Percentiles rank a stretch among this genome's conserved stretches.
Conservation (phyloP, 2,113 vertebrate species). For the Trogon surrucura region DNA sequence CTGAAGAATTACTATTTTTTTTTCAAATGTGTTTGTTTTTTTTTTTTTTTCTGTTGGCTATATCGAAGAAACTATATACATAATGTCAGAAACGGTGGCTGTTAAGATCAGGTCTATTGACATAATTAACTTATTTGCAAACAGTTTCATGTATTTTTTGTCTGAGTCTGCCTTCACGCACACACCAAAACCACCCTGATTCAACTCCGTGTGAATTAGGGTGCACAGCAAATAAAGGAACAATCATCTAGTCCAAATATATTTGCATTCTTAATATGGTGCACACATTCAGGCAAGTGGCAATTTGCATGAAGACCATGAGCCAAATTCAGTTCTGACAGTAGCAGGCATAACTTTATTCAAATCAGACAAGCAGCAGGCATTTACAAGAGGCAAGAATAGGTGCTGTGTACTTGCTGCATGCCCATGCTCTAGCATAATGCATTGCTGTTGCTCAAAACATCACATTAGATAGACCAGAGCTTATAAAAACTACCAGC, state of each 20-base stretch:
- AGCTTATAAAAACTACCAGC: neutral
- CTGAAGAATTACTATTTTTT: neutral
- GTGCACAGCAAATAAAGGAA: conserved; percentile 57
- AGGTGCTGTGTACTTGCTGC: neutral
- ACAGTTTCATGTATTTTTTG: conserved; percentile 52
- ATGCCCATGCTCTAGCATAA: neutral
- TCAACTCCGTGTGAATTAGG: conserved; percentile 59
- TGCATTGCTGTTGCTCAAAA: neutral
- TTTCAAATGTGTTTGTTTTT: neutral
- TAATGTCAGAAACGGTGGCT: neutral
- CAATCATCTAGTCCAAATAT: conserved; percentile 65
- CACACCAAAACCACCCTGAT: conserved; percentile 23
- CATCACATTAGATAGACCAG: neutral
- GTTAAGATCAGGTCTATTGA: conserved; percentile 20
- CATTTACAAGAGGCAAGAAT: conserved; percentile 4
- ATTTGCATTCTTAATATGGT: conserved; percentile 72
- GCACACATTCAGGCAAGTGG: conserved; percentile 56
- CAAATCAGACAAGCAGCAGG: conserved; percentile 36
- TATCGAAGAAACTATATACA: neutral
- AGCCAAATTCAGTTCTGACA: conserved; percentile 64
- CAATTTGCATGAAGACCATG: conserved; percentile 62
- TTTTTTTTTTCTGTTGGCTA: neutral
- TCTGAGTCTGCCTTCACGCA: conserved; percentile 31
- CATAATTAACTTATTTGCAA: conserved; percentile 66
- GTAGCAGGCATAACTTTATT: conserved; percentile 62